These are phyloP conservation scores for Porites evermanni DNA, from an alignment of 92 coral and sea anemone genomes.

Conservation along the genomic window DNA sequence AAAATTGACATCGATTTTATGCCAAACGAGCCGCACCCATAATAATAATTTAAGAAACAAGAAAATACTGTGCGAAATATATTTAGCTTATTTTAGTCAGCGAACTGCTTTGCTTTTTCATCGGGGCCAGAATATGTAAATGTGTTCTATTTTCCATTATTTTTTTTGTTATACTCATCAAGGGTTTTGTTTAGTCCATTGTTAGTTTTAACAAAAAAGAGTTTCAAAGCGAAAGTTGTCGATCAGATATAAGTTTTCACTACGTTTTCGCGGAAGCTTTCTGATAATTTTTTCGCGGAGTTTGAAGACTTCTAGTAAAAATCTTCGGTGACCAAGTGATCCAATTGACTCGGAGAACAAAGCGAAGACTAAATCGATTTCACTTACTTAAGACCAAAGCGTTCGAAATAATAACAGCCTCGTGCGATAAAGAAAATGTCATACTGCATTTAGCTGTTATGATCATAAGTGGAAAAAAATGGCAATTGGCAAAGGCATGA, in stretches of 20 bases:
- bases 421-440: too few species aligned
- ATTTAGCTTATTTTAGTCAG: neutral
- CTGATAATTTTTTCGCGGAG: too few species aligned
- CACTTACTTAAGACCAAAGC: too few species aligned
- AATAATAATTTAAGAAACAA: too few species aligned
- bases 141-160: neutral
- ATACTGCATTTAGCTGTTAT: too few species aligned
- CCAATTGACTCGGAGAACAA: too few species aligned
- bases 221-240: neutral
- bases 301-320: too few species aligned
- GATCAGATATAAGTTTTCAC: neutral
- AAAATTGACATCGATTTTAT: neutral
- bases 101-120: neutral
- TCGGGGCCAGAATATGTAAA: neutral
- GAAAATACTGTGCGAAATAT: neutral
- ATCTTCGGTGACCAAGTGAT: too few species aligned
- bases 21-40: neutral
- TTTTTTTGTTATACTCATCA: neutral
- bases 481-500: too few species aligned
- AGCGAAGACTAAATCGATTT: too few species aligned
- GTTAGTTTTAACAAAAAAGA: neutral
- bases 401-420: too few species aligned
- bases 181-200: neutral
- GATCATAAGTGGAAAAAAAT: too few species aligned
- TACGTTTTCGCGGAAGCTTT: neutral